These are phyloP conservation scores for Halotydeus destructor DNA, from an alignment of 1,140 invertebrate species.

Conservation along the genomic window DNA sequence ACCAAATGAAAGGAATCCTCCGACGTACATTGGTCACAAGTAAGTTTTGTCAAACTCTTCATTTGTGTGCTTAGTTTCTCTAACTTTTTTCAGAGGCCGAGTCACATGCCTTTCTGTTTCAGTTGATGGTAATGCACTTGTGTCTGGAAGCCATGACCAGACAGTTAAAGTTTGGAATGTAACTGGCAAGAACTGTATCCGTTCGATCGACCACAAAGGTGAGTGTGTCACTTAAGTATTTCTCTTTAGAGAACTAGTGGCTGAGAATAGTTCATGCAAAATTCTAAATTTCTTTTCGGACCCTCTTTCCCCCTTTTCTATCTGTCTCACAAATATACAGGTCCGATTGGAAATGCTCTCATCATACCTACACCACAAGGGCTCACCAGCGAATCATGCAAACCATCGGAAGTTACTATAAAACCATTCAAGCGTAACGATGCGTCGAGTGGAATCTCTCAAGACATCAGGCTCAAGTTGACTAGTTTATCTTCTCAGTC, in stretches of 20 bases:
- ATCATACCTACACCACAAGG: conserved; percentile 30
- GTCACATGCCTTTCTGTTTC: conserved; percentile 48
- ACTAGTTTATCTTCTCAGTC: too few species aligned
- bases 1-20: not conserved
- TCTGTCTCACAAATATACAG: conserved; percentile 19
- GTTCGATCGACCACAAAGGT: conserved; percentile 41
- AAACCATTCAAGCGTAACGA: too few species aligned
- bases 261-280: too few species aligned
- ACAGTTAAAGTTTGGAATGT: conserved; percentile 58
- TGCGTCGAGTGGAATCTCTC: too few species aligned
- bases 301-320: not conserved
- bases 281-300: too few species aligned
- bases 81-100: conserved; percentile 18
- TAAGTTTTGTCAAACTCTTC: conserved; percentile 36
- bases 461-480: too few species aligned
- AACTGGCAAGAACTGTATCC: conserved; percentile 41
- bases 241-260: too few species aligned
- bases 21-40: conserved; percentile 33
- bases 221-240: not conserved
- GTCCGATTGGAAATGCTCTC: conserved; percentile 43
- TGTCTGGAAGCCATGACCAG: conserved; percentile 50
- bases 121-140: conserved; percentile 37
- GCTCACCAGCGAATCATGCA: conserved; percentile 21
- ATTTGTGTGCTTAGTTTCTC: conserved; percentile 21
- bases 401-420: too few species aligned